Evolutionary conservation across 2,888 invertebrate genomes (phyloP), one percentile per base, ranked within the genome.

Genomic region (Nymphalis c-album): DNA sequence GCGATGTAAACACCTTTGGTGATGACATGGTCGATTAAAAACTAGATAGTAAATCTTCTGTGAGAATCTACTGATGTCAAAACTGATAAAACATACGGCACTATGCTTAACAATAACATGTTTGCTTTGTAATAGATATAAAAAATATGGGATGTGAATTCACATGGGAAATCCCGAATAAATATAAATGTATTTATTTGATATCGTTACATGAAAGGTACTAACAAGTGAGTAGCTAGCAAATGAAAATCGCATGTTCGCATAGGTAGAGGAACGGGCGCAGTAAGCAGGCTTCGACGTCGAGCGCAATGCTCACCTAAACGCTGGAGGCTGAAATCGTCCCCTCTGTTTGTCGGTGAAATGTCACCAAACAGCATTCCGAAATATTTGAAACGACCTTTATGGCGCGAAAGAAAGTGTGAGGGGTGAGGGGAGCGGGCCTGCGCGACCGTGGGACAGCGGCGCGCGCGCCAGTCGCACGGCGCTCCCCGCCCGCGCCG

Each of bases 381-480:
- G 85, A 91, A 91, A 91, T 91, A 91, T 92, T 92, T 92, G 91
- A 92, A 91, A 91, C 91, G 91, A 91, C 91, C 91, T 92, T 91
- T 91, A 92, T 91, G 91, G 91, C 90, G 91, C 91, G 91, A 92
- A 91, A 91, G 91, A 92, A 91, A 91, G 91, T 91, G 90, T 77
- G 75, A 76, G 79, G 79, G 74, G 75, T 57, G 71, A 83, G 85
- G 90, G 88, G 90, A 88, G 90, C 91, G 93, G 93, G 93, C 93
- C 90, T 91, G 89, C 92, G 90, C 93, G 93, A 94, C 94, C 94
- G 94, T 94, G 94, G 94, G 94, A 94, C 94, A 94, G 94, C 93
- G 93, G 92, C 94, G 93, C 91, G 90, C 90, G 88, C 89, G 88
- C 88, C 86, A 88, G 86, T 90, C 92, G 90, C 90, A 90, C 90